Evolutionary conservation across 2,797 vertebrate genomes (phyloP).

Genomic region (Galagoides demidoff): DNA sequence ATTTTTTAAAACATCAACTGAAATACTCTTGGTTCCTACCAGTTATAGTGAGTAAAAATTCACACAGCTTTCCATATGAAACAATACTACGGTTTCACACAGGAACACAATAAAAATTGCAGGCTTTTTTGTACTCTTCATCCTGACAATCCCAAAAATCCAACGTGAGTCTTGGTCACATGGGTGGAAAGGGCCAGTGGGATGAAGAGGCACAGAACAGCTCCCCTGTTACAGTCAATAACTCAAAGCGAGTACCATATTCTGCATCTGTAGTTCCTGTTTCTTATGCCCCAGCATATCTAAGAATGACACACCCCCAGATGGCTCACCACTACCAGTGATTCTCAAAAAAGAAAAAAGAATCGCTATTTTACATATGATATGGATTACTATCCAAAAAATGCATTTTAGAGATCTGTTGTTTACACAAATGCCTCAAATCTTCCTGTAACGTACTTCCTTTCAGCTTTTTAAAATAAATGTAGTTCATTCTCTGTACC

Average conservation of each 20-base stretch:
- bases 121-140: background rate
- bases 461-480: background rate
- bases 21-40: constrained; percentile 6
- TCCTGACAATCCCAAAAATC: background rate
- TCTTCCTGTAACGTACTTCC: background rate
- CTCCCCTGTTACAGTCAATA: background rate
- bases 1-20: background rate
- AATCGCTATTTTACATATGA: background rate
- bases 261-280: background rate
- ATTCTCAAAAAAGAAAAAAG: background rate
- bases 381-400: background rate
- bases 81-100: background rate
- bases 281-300: background rate
- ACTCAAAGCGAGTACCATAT: background rate
- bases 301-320: background rate
- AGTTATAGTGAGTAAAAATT: background rate
- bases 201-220: background rate
- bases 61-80: background rate
- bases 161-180: background rate
- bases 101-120: background rate
- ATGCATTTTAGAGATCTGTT: background rate
- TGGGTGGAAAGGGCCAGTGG: too few species aligned
- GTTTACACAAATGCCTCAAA: background rate
- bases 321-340: background rate
- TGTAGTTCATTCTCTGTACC: background rate